These are phyloP conservation scores for Patella depressa DNA, from an alignment of 2,888 invertebrate genomes.

Conservation along the genomic window DNA sequence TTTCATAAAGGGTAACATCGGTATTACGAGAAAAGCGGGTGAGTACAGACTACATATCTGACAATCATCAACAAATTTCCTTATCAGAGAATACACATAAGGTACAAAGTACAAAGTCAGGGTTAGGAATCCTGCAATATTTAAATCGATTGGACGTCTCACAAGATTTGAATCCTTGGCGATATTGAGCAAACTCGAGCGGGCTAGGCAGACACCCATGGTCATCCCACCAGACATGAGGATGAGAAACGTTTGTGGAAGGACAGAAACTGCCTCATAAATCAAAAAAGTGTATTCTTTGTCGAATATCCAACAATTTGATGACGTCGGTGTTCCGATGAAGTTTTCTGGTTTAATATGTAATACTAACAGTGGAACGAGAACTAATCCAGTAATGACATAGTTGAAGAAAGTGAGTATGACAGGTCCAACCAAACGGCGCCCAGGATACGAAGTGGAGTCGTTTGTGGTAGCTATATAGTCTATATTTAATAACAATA, in stretches of 20 bases:
- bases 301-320: not conserved
- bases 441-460: not conserved
- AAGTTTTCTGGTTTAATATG: not conserved
- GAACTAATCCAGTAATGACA: not conserved
- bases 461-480: not conserved
- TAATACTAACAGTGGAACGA: not conserved
- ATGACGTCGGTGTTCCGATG: not conserved
- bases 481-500: not conserved
- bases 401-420: not conserved
- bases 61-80: not conserved
- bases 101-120: not conserved
- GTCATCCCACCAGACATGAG: constrained; percentile 3
- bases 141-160: not conserved
- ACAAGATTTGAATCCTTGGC: not conserved
- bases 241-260: not conserved
- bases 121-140: not conserved
- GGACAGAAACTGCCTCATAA: not conserved
- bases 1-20: not conserved
- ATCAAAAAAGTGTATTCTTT: not conserved
- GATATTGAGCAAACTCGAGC: not conserved
- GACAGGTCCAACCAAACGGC: not conserved
- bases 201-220: not conserved
- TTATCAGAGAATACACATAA: not conserved
- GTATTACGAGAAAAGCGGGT: not conserved
- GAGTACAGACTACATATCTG: not conserved